phyloP scores from a whole-genome alignment of 1,140 invertebrate genomes.

The Pseudoatta argentina region DNA sequence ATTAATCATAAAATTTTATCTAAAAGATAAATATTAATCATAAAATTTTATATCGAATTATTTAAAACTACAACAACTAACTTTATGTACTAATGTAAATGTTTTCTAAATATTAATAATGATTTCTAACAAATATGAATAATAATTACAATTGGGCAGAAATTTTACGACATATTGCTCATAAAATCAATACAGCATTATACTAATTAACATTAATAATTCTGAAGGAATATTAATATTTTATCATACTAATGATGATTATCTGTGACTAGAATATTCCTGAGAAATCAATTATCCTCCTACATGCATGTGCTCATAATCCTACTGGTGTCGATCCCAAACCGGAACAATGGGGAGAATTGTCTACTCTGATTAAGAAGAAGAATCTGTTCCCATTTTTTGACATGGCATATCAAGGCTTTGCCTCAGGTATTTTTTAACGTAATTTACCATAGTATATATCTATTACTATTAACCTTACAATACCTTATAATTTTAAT shows the following conservation, averaged over 20 bases:
- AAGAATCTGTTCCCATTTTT: conserved; percentile 98
- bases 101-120: conserved; percentile 8
- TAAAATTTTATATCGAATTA: conserved; percentile 15
- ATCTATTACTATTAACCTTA: neutral
- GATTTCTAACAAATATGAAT: neutral
- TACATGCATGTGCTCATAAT: conserved; percentile 99
- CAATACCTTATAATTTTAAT: neutral
- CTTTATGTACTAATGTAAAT: neutral
- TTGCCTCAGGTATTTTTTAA: conserved; percentile 90
- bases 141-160: neutral
- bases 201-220: conserved; percentile 7
- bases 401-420: conserved; percentile 99
- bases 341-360: conserved; percentile 96
- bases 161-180: conserved; percentile 33
- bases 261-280: conserved; percentile 94
- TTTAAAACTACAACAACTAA: conserved; percentile 21
- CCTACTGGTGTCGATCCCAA: conserved; percentile 99
- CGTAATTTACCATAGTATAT: conserved; percentile 19
- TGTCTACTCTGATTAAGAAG: conserved; percentile 92
- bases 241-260: conserved; percentile 35
- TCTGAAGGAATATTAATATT: conserved; percentile 14
- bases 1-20: neutral
- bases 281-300: conserved; percentile 95
- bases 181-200: conserved; percentile 26
- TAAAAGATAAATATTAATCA: neutral